A percentile compares a stretch with the other conserved stretches of the same genome.
Evolutionary conservation across 2,113 vertebrate genomes (phyloP).

Genomic region (Zosterops lateralis): DNA sequence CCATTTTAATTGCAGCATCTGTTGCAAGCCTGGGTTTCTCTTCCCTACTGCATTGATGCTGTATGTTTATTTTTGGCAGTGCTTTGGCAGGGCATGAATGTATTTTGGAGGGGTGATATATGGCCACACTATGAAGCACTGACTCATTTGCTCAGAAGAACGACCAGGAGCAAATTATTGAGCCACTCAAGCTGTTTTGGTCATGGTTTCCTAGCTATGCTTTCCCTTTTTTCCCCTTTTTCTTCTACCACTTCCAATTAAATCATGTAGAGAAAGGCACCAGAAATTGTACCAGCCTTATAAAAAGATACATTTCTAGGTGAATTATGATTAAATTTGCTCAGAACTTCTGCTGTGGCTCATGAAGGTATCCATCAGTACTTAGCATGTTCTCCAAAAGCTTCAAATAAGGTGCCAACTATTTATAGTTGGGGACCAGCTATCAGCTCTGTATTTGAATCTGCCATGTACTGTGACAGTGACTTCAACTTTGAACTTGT

Average conservation of each 20-base stretch:
- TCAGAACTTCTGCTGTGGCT: background rate
- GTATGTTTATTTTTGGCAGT: background rate
- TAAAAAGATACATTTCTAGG: background rate
- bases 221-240: background rate
- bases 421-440: background rate
- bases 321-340: background rate
- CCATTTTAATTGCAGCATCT: slow-evolving; percentile 40
- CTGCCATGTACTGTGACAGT: rapidly evolving
- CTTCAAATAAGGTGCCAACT: background rate
- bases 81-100: background rate
- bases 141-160: background rate
- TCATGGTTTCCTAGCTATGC: background rate
- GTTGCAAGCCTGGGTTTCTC: background rate
- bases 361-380: background rate
- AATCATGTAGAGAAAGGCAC: background rate
- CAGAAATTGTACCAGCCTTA: background rate
- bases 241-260: background rate
- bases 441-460: background rate
- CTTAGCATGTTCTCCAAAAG: background rate
- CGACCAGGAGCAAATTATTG: background rate
- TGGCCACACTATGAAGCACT: background rate
- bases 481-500: background rate
- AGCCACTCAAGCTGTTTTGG: background rate
- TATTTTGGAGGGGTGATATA: background rate
- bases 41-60: background rate